These are phyloP conservation scores for Sapajus apella DNA, from an alignment of 2,113 vertebrate genomes.

Conservation along the genomic window DNA sequence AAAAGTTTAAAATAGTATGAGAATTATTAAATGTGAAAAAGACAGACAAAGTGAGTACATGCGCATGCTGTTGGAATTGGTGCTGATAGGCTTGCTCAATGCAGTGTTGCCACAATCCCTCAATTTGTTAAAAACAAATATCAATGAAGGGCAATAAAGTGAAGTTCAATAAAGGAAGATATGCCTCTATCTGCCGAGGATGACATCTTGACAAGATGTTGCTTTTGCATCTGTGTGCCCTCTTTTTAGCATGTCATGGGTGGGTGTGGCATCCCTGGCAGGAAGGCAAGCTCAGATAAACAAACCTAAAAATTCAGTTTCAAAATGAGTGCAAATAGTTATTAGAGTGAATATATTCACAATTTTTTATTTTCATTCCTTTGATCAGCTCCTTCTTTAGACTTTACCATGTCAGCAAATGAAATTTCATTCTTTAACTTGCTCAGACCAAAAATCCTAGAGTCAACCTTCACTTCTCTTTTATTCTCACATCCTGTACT, in stretches of 20 bases:
- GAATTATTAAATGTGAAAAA: not conserved
- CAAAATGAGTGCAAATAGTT: not conserved
- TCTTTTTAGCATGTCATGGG: not conserved
- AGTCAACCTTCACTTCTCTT: not conserved
- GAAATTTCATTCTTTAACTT: not conserved
- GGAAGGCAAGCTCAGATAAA: not conserved
- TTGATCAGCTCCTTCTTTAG: not conserved
- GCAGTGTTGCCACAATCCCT: not conserved
- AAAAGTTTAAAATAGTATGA: not conserved
- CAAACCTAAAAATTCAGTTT: not conserved
- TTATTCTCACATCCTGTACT: not conserved
- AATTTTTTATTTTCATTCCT: not conserved
- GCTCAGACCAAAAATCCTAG: not conserved
- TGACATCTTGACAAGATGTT: not conserved
- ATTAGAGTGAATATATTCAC: not conserved
- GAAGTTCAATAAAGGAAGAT: not conserved
- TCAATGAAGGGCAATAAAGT: not conserved
- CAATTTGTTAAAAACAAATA: not conserved
- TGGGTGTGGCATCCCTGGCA: not conserved
- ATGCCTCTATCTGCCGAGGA: not conserved
- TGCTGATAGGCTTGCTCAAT: not conserved
- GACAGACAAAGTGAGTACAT: not conserved
- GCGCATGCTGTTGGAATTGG: too few relatives aligned
- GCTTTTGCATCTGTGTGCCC: not conserved
- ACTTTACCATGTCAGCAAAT: not conserved